Conservation (phyloP, 1,140 invertebrate genomes). For the Rhopalosiphum padi region DNA sequence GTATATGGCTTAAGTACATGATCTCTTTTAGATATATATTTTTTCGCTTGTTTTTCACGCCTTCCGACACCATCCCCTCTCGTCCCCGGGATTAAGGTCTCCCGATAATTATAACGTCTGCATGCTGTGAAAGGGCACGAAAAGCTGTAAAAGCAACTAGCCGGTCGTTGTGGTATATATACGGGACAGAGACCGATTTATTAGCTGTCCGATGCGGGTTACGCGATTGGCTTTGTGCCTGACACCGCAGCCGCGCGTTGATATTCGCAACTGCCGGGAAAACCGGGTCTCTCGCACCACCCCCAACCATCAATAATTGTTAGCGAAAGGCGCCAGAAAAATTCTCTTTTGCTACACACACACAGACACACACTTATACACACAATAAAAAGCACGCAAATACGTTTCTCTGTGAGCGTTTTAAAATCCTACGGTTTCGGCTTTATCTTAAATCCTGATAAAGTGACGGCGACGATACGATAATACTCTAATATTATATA, state of each 20-base stretch:
- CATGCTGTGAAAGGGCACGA: background rate
- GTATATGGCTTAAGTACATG: background rate
- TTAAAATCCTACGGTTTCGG: background rate
- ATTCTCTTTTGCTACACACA: background rate
- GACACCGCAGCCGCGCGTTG: background rate
- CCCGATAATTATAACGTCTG: slow-evolving; percentile 30
- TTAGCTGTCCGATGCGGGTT: slow-evolving; percentile 36
- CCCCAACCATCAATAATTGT: background rate
- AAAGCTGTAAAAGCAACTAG: slow-evolving; percentile 6
- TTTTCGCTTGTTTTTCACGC: background rate
- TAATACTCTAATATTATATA: background rate
- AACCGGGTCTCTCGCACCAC: background rate
- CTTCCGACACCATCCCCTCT: background rate
- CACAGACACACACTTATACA: background rate
- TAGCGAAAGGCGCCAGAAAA: slow-evolving; percentile 35
- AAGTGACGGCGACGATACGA: background rate
- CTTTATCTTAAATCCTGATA: background rate
- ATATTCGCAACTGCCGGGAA: background rate
- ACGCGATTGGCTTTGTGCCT: slow-evolving; percentile 41
- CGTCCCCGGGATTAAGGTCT: background rate
- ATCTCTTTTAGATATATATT: background rate
- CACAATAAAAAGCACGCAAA: background rate
- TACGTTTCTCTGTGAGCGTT: background rate
- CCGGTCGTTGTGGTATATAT: background rate
- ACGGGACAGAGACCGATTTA: slow-evolving; percentile 12